Evolutionary conservation across 1,140 invertebrate species (phyloP).

Genomic region (Callitettix versicolor): DNA sequence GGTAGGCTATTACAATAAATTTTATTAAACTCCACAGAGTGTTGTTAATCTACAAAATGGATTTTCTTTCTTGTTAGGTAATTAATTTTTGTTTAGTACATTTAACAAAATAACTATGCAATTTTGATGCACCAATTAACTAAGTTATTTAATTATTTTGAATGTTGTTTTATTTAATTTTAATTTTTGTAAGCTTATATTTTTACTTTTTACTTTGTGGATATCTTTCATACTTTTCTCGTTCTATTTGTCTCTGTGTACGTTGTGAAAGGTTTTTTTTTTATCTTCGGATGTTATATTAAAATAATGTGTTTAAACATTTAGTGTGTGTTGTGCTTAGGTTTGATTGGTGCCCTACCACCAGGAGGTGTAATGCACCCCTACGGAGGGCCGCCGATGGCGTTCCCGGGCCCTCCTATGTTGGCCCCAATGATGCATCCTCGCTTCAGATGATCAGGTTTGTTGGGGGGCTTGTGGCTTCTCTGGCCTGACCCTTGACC

Average conservation of each 20-base stretch:
- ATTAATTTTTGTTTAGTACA: too few relatives aligned
- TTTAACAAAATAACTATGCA: too few relatives aligned
- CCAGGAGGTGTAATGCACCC: conserved; percentile 48
- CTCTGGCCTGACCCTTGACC: conserved; percentile 24
- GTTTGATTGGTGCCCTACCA: conserved; percentile 53
- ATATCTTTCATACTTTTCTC: too few relatives aligned
- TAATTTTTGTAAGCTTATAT: too few relatives aligned
- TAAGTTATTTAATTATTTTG: too few relatives aligned
- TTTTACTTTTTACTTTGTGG: too few relatives aligned
- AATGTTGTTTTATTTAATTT: too few relatives aligned
- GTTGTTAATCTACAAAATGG: too few relatives aligned
- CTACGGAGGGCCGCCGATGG: conserved; percentile 46
- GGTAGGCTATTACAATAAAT: too few relatives aligned
- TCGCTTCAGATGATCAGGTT: conserved; percentile 63
- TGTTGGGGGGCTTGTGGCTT: conserved; percentile 28
- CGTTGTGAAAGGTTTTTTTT: conserved; percentile 3
- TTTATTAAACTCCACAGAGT: too few relatives aligned
- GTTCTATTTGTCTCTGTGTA: neutral
- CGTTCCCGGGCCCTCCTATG: conserved; percentile 46
- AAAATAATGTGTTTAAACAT: neutral
- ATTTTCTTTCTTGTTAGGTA: too few relatives aligned
- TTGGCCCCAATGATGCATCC: conserved; percentile 57
- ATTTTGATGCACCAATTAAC: too few relatives aligned
- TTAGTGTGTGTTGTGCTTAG: conserved; percentile 33
- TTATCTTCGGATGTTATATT: neutral